phyloP scores from a whole-genome alignment of 2,888 invertebrate species.

The Lamproptera curius region DNA sequence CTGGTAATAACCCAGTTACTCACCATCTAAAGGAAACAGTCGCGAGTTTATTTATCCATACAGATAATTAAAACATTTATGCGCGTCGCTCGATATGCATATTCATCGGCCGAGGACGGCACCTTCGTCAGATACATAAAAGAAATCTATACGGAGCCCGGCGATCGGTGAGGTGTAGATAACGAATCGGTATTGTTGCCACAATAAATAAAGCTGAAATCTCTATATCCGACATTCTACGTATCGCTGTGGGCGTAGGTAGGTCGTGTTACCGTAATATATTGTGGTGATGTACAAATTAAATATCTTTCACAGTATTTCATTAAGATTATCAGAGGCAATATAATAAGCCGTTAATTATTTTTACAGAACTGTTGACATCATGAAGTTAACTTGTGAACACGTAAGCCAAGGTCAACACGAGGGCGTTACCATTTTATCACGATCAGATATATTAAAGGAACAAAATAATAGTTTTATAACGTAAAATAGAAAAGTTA shows the following conservation, averaged over 20 bases:
- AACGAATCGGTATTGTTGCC: conserved; percentile 7
- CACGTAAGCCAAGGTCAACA: not conserved
- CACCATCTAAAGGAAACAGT: conserved; percentile 1
- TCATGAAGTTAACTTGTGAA: not conserved
- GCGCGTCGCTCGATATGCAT: conserved; percentile 17
- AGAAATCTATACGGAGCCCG: conserved; percentile 14
- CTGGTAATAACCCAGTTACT: not conserved
- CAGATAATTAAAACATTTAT: conserved; percentile 19
- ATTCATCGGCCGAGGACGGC: conserved; percentile 15
- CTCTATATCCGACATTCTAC: no score
- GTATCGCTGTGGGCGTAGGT: no score
- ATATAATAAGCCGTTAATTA: no score
- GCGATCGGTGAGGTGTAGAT: conserved; percentile 2
- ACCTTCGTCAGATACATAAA: conserved; percentile 15
- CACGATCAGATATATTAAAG: no score
- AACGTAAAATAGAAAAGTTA: no score
- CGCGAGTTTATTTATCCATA: conserved; percentile 9
- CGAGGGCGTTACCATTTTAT: no score
- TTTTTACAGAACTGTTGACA: not conserved
- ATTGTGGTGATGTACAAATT: no score
- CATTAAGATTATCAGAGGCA: no score
- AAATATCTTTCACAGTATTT: no score
- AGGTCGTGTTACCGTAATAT: no score
- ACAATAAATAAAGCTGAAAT: not conserved
- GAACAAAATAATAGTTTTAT: no score